Evolutionary conservation across 2,113 vertebrate genomes (phyloP), one percentile per base, ranked within the genome.

Genomic region (Bostrychus sinensis): DNA sequence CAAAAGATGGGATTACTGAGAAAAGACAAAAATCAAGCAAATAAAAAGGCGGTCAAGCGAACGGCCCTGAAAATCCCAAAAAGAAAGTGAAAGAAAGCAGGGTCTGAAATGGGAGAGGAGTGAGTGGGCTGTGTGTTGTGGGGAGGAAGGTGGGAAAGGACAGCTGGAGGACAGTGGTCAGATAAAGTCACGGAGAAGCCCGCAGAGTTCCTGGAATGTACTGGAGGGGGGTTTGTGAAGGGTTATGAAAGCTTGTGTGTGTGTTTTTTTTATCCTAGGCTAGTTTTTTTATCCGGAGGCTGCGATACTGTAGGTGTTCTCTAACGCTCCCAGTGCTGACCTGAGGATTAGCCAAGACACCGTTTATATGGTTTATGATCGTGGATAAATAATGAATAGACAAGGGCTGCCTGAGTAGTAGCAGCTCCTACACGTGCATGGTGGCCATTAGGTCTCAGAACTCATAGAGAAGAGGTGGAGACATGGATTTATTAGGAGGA

Each of bases 121-220:
- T 28, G 50, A 30, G 51, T 32, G 28, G 26, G 51, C 28, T 55
- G 51, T 32, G 26, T 5, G 37, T 39, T 39, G 37, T 39, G 37
- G 10, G 37, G 37, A 12, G 3, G 14, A 16, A 59, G 42, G 61
- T 76, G 66, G 64, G 59, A 56, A 13, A 63, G 50, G 2, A 72
- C 34, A 72, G 66, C 56, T 56, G 54, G 56, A 39, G 53, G 45
- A 56, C 60, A 34, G 62, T 3, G 30, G 28, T 66, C 71, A 78
- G 79, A 78, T 78, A 60, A 68, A 75, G 63, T 43, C 60, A 70
- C 55, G 55, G 69, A 58, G 68, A 75, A 66, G 83, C 75, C 63
- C 11, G 38, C 77, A 45, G 83, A 78, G 72, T 83, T 89, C 77
- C 65, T 43, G 76, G 84, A 86, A 86, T 84, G 81, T 82, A 11